Conservation (phyloP, 2,797 vertebrate species). For the Sebastiscus tertius region DNA sequence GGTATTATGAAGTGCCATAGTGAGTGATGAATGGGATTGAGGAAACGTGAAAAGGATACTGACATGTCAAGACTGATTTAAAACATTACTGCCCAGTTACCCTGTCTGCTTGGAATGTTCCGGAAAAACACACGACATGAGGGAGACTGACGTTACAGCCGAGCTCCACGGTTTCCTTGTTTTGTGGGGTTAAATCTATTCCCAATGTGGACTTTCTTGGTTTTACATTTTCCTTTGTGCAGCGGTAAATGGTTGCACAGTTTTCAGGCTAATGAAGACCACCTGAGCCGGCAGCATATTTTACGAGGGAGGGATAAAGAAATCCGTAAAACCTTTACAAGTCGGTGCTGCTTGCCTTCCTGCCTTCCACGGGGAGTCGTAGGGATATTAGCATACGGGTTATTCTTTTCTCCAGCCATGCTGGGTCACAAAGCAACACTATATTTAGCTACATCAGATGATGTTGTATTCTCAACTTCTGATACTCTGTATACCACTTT, state of each 20-base stretch:
- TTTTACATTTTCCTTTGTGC: conserved; percentile 65
- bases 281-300: conserved; percentile 79
- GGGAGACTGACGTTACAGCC: conserved; percentile 30
- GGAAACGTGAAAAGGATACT: conserved; percentile 70
- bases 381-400: conserved; percentile 52
- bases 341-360: conserved; percentile 61
- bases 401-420: conserved; percentile 28
- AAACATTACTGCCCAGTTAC: conserved; percentile 69
- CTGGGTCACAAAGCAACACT: conserved; percentile 21
- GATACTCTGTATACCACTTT: background rate
- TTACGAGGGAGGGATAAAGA: conserved; percentile 73
- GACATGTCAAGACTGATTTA: conserved; percentile 74
- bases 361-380: conserved; percentile 56
- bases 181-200: conserved; percentile 59
- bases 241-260: conserved; percentile 64
- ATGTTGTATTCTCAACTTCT: background rate
- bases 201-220: conserved; percentile 61
- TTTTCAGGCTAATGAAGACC: conserved; percentile 80
- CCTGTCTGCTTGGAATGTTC: conserved; percentile 67
- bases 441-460: conserved; percentile 15
- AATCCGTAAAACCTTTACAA: conserved; percentile 80
- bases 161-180: conserved; percentile 35
- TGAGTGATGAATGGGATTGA: conserved; percentile 67
- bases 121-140: conserved; percentile 46
- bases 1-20: conserved; percentile 59